Conservation (phyloP, 2,797 vertebrate genomes). For the Pseudomugil gertrudae region DNA sequence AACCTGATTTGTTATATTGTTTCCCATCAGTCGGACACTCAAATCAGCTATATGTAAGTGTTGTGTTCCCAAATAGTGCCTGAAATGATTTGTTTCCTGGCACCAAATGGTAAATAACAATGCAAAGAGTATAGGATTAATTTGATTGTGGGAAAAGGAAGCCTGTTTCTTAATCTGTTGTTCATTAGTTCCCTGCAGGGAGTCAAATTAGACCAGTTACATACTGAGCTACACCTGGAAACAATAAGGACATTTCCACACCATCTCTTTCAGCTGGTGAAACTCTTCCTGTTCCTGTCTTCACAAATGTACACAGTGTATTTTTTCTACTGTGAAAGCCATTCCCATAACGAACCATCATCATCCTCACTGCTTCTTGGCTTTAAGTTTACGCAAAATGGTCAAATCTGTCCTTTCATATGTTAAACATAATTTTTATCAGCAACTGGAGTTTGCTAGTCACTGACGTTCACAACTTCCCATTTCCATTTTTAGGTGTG, state of each 20-base stretch:
- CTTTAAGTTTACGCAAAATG: neutral
- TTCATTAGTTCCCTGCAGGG: neutral
- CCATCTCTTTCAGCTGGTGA: neutral
- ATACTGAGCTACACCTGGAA: neutral
- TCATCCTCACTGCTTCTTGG: neutral
- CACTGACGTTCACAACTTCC: neutral
- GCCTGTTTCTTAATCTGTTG: neutral
- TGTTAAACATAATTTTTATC: neutral
- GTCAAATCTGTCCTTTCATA: neutral
- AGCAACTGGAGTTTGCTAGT: conserved; percentile 1
- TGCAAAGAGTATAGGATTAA: neutral
- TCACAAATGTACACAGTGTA: neutral
- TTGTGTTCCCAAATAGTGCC: neutral
- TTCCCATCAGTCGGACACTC: neutral
- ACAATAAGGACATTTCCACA: neutral
- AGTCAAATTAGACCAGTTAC: neutral
- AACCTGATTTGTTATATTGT: neutral
- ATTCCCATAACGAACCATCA: neutral
- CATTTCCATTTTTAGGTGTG: neutral
- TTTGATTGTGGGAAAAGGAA: neutral
- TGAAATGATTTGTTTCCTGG: neutral
- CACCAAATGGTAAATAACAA: neutral
- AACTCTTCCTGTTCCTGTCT: neutral
- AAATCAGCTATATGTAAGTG: neutral
- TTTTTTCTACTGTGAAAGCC: neutral